A percentile compares a stretch with the other conserved stretches of the same genome.
Evolutionary conservation across 2,888 invertebrate species (phyloP).

Genomic region (Frankliniella intonsa): DNA sequence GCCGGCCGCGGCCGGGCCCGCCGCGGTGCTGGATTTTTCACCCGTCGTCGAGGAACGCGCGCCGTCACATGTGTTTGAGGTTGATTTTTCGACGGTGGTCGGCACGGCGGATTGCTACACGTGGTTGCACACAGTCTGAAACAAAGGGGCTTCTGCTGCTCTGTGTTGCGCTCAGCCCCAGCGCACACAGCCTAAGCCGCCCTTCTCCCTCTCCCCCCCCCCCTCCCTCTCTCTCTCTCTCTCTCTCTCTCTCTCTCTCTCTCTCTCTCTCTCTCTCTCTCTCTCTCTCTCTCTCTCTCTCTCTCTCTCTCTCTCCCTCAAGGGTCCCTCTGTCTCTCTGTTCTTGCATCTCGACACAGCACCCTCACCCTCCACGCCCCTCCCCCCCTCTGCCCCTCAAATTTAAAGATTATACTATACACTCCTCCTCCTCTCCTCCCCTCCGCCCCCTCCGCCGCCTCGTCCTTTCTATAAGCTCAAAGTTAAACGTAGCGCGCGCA

Average conservation of each 20-base stretch:
- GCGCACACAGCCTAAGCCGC: constrained; percentile 34
- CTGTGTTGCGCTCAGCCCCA: constrained; percentile 6
- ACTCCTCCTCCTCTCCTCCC: background rate
- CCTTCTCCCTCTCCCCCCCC: background rate
- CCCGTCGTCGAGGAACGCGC: too few species aligned
- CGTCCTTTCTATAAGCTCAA: constrained; percentile 30
- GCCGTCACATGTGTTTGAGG: too few species aligned
- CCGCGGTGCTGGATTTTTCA: background rate
- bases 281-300: constrained; percentile 31
- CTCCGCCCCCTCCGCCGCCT: constrained; percentile 39
- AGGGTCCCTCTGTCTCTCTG: constrained; percentile 10
- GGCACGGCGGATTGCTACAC: background rate
- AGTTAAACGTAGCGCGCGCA: constrained; percentile 28
- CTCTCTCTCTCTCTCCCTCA: constrained; percentile 28
- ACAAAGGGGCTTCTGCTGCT: constrained; percentile 12
- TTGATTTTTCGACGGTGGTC: too few species aligned
- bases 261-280: constrained; percentile 36
- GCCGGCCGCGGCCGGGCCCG: background rate
- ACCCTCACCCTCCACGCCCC: background rate
- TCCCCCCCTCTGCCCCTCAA: background rate
- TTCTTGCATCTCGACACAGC: constrained; percentile 33
- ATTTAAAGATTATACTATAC: background rate
- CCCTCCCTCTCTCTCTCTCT: constrained; percentile 34
- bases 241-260: constrained; percentile 30
- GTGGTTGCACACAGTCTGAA: constrained; percentile 22